Evolutionary conservation across 2,113 vertebrate genomes (phyloP), one percentile per base, ranked within the genome.

Genomic region (Caranx ignobilis): DNA sequence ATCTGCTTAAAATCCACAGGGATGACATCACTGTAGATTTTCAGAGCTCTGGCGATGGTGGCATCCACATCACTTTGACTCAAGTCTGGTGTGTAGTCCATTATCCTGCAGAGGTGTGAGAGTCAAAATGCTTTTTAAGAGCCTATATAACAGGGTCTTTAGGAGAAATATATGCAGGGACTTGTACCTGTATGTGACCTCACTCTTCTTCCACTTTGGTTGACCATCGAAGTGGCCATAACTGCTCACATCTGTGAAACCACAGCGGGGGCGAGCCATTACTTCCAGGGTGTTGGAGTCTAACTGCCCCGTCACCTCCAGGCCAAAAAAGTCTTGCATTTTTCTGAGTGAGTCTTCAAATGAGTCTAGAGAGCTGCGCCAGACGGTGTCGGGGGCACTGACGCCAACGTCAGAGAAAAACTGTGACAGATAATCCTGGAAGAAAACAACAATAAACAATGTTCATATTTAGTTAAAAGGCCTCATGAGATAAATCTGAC

Each of bases 101-200:
- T 34, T 88, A 98, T 95, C 86, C 97, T 98, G 81, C 16, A 77
- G 90, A 2, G 19, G 39, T 3, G 54, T 41, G 32, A 75, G 34
- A 81, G 63, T 45, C 15, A 61, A 54, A 75, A 54, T 11, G 2
- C 2, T 35, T 54, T 8, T 55, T 9, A 45, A 26, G 15, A 35
- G n/a, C 43, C 4, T 26, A 26, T 19, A 12, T 2, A 6, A 50
- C 5, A 8, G 3, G 11, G 11, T 72, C 15, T 52, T 57, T 13
- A 37, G n/a, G 10, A 39, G 52, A 54, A n/a, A 12, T 52, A 10
- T 43, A 60, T 48, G 21, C 32, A 52, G 15, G 13, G 10, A 59
- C 60, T 5, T 52, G 32, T 65, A 97, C 96, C 95, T 97, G 93
- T 96, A 97, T 37, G 96, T 97, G 11, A 97, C 63, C n/a, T 92